Base-by-base conservation (phyloP, 2,797 vertebrate genomes). In the Crocidura indochinensis region DNA sequence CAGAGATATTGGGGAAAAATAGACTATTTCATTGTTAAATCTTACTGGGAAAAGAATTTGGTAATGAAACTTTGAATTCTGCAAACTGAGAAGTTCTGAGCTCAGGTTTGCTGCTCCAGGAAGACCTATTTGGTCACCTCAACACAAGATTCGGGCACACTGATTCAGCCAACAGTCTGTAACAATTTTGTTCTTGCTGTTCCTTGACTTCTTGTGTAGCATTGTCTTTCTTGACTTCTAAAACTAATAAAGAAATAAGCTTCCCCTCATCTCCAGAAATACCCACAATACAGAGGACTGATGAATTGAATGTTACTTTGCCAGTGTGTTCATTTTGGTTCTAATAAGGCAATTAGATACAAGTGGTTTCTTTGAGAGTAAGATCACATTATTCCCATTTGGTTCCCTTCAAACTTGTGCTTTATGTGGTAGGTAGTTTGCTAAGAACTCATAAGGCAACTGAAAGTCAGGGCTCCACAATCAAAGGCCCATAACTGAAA, bases 1-100 rank as follows among this genome's bases (percentile, higher is more conserved):
- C 94, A 97, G 97, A 97, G 97, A 95, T 97, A 97, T 14, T 72
- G 97, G 95, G 95, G 96, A 90, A 97, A 97, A 97, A 98, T 97
- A 98, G 93, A 97, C 17, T 72, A 90, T 71, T 84, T 95, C 88
- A 44, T 95, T 91, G 87, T 74, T 94, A 95, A 90, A 87, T 95
- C 93, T 96, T 87, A 85, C 12, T 93, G 93, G 83, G 56, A 87
- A 69, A 31, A 73, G 53, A 80, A 83, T 92, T 86, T 74, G 88
- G 60, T 94, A 91, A 92, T 90, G 93, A 94, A 95, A 94, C 1
- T 27, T 51, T 87, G 51, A 76, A 0, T 84, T 96, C 93, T 78
- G 91, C 90, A 85, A 94, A 93, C 84, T 82, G 92, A 95, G 88
- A 95, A 94, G 72, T 47, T 96, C 72, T 87, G 77, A 97, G 87